These are phyloP conservation scores for Zoanthus solanderi DNA, from an alignment of 92 coral and sea anemone species.

Conservation along the genomic window DNA sequence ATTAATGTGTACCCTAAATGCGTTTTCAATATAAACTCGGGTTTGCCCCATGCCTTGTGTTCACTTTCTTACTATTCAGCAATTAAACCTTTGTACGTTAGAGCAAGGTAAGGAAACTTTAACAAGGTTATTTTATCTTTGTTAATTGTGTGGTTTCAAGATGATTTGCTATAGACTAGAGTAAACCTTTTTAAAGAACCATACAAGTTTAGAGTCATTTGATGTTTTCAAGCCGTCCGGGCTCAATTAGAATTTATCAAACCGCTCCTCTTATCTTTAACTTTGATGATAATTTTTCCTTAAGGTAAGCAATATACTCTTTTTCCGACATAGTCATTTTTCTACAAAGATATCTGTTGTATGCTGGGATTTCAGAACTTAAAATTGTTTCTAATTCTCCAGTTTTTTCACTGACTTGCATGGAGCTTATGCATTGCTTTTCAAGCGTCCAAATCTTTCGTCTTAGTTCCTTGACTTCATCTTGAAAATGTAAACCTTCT, in stretches of 20 bases:
- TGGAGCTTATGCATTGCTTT: not conserved
- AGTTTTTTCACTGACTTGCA: slow-evolving; percentile 59
- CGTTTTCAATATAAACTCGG: too few relatives aligned
- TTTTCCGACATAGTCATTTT: slow-evolving; percentile 80
- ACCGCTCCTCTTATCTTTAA: not conserved
- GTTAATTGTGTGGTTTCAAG: too few relatives aligned
- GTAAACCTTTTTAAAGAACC: not conserved
- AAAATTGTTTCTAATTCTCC: slow-evolving; percentile 69
- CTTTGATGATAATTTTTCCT: slow-evolving; percentile 56
- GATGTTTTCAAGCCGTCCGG: not conserved
- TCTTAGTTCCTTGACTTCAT: slow-evolving; percentile 29
- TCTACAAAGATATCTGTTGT: slow-evolving; percentile 76
- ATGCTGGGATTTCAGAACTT: slow-evolving; percentile 33
- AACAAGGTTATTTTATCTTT: too few relatives aligned
- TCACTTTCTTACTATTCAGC: too few relatives aligned
- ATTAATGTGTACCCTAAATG: too few relatives aligned
- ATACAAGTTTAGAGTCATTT: not conserved
- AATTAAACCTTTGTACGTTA: too few relatives aligned
- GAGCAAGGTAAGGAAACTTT: too few relatives aligned
- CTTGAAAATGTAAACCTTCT: slow-evolving; percentile 61
- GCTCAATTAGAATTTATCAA: not conserved
- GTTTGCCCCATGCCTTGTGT: too few relatives aligned
- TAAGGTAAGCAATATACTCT: slow-evolving; percentile 78
- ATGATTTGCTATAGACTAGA: too few relatives aligned
- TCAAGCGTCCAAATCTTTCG: not conserved